Conservation (phyloP, 2,888 invertebrate genomes). For the Drosophila sordidapex region DNA sequence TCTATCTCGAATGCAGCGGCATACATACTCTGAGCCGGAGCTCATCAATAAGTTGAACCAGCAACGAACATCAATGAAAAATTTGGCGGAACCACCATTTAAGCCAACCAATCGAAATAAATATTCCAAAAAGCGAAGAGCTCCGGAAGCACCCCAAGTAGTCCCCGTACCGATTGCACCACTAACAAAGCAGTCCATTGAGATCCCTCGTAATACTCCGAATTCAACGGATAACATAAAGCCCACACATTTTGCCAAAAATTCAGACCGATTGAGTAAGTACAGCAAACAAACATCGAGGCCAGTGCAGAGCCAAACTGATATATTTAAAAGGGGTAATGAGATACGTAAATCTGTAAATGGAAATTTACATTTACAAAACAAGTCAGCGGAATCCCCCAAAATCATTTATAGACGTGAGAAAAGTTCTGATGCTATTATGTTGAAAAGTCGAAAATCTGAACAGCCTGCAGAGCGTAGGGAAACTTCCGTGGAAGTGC, state of each 20-base stretch:
- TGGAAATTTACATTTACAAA: constrained; percentile 22
- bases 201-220: constrained; percentile 16
- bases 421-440: constrained; percentile 72
- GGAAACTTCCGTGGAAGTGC: constrained; percentile 1
- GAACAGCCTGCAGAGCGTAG: constrained; percentile 20
- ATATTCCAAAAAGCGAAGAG: constrained; percentile 90
- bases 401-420: constrained; percentile 59
- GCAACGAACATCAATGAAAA: background rate
- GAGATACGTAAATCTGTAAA: constrained; percentile 41
- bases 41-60: constrained; percentile 80
- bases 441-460: constrained; percentile 51
- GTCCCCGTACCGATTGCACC: constrained; percentile 60
- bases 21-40: constrained; percentile 89
- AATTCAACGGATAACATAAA: constrained; percentile 85
- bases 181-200: background rate
- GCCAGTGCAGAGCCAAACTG: constrained; percentile 16
- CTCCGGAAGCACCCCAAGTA: constrained; percentile 86
- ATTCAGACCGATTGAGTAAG: constrained; percentile 86
- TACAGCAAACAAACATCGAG: constrained; percentile 15
- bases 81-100: constrained; percentile 15
- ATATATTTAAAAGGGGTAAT: constrained; percentile 26
- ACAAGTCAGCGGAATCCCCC: constrained; percentile 5
- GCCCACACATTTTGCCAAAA: constrained; percentile 87
- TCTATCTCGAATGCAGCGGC: constrained; percentile 56
- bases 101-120: constrained; percentile 83